Conservation (phyloP, 2,888 invertebrate genomes). For the Alitta virens region DNA sequence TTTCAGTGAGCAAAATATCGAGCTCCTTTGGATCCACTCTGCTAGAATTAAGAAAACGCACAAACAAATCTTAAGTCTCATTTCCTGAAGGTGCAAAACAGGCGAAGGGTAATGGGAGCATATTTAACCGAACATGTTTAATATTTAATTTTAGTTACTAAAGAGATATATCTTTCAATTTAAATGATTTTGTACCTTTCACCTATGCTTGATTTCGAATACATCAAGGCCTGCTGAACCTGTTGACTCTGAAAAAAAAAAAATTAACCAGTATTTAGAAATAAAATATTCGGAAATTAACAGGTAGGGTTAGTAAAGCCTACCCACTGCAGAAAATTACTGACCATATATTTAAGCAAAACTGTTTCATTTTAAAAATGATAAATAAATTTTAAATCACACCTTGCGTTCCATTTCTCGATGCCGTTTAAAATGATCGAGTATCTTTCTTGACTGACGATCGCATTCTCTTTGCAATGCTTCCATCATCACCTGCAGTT, state of each 20-base stretch:
- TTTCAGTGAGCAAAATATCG: conserved; percentile 84
- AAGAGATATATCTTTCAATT: conserved; percentile 6
- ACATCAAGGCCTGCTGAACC: conserved; percentile 44
- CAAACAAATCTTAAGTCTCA: too few relatives aligned
- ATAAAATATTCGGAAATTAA: too few relatives aligned
- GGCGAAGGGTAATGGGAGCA: too few relatives aligned
- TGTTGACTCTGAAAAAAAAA: conserved; percentile 38
- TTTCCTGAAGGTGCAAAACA: too few relatives aligned
- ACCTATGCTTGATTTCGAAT: conserved; percentile 39
- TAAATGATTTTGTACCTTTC: too few relatives aligned
- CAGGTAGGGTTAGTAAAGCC: too few relatives aligned
- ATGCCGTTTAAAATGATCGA: conserved; percentile 72
- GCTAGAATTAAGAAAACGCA: too few relatives aligned
- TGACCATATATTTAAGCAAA: too few relatives aligned
- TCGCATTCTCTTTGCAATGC: conserved; percentile 71
- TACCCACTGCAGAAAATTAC: too few relatives aligned
- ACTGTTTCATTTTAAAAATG: conserved; percentile 1
- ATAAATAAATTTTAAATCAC: not conserved
- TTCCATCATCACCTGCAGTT: conserved; percentile 69
- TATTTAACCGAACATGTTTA: too few relatives aligned
- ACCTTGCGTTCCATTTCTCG: conserved; percentile 67
- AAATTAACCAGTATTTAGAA: too few relatives aligned
- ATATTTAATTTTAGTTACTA: not conserved
- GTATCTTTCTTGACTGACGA: conserved; percentile 63
- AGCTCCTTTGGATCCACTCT: conserved; percentile 73